Evolutionary conservation across 1,140 invertebrate genomes (phyloP).

Genomic region (Linepithema humile): DNA sequence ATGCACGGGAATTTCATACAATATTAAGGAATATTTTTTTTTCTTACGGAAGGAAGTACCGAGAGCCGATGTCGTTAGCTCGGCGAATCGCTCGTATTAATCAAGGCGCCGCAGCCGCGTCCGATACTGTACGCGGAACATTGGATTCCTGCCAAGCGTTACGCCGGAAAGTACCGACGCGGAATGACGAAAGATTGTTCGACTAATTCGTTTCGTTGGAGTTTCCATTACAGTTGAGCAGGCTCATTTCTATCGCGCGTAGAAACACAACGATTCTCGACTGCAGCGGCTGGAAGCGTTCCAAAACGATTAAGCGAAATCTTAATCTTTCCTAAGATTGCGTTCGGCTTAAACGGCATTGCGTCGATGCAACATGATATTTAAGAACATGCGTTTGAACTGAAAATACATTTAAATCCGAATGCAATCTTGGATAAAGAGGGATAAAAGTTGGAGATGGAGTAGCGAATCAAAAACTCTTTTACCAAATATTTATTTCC

Average conservation of each 20-base stretch:
- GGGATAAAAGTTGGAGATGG: background rate
- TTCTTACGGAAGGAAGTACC: slow-evolving; percentile 41
- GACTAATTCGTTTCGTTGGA: slow-evolving; percentile 41
- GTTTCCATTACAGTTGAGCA: slow-evolving; percentile 3
- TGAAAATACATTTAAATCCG: background rate
- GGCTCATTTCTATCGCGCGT: slow-evolving; percentile 25
- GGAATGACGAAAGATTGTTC: slow-evolving; percentile 50
- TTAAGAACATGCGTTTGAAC: background rate
- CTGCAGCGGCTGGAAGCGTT: background rate
- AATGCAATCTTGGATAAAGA: background rate
- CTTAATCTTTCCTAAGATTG: background rate
- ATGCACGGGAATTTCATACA: slow-evolving; percentile 64
- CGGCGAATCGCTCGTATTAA: slow-evolving; percentile 65
- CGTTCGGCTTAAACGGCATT: background rate
- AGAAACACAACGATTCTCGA: background rate
- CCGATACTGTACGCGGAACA: slow-evolving; percentile 16
- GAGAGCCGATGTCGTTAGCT: slow-evolving; percentile 56
- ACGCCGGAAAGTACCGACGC: slow-evolving; percentile 43
- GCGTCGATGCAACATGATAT: background rate
- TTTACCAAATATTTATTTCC: background rate
- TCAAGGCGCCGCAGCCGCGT: slow-evolving; percentile 14
- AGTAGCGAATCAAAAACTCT: no score
- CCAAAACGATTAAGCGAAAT: background rate
- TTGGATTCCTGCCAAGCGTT: slow-evolving; percentile 21
- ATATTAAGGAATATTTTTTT: slow-evolving; percentile 67